Conservation (phyloP, 2,888 invertebrate genomes). For the Eudemis profundana region DNA sequence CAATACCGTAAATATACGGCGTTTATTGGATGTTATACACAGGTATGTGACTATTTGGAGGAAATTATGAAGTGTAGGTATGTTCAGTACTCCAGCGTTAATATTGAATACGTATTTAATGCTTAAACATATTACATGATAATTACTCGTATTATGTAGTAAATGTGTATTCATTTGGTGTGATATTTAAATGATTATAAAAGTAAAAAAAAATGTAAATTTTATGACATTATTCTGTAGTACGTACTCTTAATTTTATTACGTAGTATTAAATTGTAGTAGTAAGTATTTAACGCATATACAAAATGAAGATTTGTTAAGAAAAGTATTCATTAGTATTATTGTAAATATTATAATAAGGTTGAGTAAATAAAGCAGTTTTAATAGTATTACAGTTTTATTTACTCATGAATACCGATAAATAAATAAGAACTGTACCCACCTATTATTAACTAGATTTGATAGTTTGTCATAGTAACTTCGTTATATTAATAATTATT, state of each 20-base stretch:
- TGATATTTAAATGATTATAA: slow-evolving; percentile 64
- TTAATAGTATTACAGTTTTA: slow-evolving; percentile 5
- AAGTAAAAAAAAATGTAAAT: slow-evolving; percentile 3
- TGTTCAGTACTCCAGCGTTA: background rate
- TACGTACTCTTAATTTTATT: slow-evolving; percentile 8
- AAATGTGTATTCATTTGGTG: slow-evolving; percentile 60
- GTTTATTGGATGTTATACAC: too few species aligned
- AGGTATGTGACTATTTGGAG: too few species aligned
- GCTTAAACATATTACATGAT: background rate
- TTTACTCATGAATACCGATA: background rate
- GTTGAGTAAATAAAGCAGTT: slow-evolving; percentile 22
- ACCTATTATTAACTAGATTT: background rate
- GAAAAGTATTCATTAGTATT: slow-evolving; percentile 37
- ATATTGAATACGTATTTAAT: background rate
- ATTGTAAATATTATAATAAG: slow-evolving; percentile 34
- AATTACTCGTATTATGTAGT: background rate
- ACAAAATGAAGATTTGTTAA: slow-evolving; percentile 27
- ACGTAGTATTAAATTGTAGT: slow-evolving; percentile 34
- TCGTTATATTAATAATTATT: too few species aligned
- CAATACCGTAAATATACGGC: too few species aligned
- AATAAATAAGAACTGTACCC: too few species aligned
- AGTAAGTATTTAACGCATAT: slow-evolving; percentile 38
- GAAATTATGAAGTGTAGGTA: too few species aligned
- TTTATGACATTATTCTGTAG: background rate
- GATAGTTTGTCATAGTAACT: too few species aligned